Conservation (phyloP, 2,113 vertebrate species). For the Crypturellus undulatus region DNA sequence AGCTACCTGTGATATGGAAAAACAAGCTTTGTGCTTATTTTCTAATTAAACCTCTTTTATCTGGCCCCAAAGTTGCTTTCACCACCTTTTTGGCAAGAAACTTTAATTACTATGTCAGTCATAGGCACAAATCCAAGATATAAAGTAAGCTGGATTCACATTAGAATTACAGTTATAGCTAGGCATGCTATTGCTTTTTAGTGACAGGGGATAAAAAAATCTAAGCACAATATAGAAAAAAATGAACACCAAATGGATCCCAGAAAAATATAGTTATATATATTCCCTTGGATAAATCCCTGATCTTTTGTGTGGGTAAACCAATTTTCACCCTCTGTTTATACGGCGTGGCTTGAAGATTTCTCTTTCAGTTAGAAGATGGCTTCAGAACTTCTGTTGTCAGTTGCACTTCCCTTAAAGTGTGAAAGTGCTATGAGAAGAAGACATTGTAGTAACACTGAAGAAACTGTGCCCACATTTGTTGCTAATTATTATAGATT, state of each 20-base stretch:
- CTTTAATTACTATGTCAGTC: constrained; percentile 19
- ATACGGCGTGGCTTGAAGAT: neutral
- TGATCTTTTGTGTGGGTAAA: neutral
- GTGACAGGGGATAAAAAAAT: neutral
- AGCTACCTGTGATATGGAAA: neutral
- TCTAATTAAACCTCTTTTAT: constrained; percentile 25
- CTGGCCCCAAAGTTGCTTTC: neutral
- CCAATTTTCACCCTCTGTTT: neutral
- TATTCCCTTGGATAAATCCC: neutral
- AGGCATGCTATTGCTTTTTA: neutral
- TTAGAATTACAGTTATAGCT: neutral
- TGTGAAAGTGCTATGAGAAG: neutral
- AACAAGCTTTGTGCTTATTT: neutral
- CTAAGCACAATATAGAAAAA: neutral
- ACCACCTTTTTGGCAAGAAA: neutral
- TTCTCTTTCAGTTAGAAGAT: neutral
- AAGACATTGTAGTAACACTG: neutral
- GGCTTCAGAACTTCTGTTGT: neutral
- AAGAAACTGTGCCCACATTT: neutral
- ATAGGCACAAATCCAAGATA: neutral
- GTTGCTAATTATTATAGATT: neutral
- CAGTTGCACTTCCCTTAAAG: neutral
- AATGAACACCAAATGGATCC: neutral
- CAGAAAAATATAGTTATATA: neutral
- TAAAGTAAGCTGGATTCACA: neutral